These are phyloP conservation scores for Catocala fraxini DNA, from an alignment of 2,888 invertebrate genomes.

Conservation along the genomic window DNA sequence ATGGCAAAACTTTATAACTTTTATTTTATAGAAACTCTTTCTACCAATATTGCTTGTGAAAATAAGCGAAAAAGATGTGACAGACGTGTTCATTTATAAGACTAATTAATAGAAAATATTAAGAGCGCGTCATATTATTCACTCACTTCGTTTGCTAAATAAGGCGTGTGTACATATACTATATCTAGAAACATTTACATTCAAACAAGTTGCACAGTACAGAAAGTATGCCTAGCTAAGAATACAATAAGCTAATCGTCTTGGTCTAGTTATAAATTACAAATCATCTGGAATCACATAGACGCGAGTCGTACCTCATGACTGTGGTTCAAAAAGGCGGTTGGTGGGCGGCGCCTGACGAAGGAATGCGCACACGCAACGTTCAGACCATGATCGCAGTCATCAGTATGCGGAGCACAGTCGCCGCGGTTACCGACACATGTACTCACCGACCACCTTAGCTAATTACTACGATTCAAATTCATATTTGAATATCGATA, in stretches of 20 bases:
- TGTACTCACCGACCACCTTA: slow-evolving; percentile 74
- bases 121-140: no score
- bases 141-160: no score
- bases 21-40: neutral
- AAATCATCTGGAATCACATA: slow-evolving; percentile 25
- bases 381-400: slow-evolving; percentile 61
- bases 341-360: slow-evolving; percentile 31
- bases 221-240: neutral
- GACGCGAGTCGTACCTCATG: slow-evolving; percentile 24
- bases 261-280: slow-evolving; percentile 16
- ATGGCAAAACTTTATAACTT: neutral
- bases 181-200: no score
- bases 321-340: slow-evolving; percentile 50
- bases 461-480: slow-evolving; percentile 72
- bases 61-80: no score
- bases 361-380: slow-evolving; percentile 79
- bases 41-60: no score
- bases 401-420: slow-evolving; percentile 79
- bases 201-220: neutral
- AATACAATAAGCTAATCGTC: slow-evolving; percentile 13
- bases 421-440: slow-evolving; percentile 72
- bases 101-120: no score
- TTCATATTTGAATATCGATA: slow-evolving; percentile 62
- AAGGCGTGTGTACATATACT: no score
- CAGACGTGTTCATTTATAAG: no score